These are phyloP conservation scores for Chromoteleia sp. DNA, from an alignment of 2,888 invertebrate species.

Conservation along the genomic window DNA sequence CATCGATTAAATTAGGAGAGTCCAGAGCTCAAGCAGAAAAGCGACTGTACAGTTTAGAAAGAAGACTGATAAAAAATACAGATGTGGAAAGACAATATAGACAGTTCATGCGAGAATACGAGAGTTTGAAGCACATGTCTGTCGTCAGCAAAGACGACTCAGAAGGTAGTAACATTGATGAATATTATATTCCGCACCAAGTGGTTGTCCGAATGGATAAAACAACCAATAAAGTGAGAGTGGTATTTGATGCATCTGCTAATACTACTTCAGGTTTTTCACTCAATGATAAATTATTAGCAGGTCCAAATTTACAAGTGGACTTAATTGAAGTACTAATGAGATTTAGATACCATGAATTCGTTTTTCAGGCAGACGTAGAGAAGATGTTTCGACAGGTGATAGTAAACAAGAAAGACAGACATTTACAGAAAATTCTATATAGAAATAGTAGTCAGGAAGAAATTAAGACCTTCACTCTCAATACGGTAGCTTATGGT, in stretches of 20 bases:
- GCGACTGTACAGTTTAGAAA: not conserved
- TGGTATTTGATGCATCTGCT: too few species aligned
- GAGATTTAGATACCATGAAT: conserved; percentile 68
- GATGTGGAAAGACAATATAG: not conserved
- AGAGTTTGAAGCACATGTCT: conserved; percentile 16
- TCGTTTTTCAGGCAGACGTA: conserved; percentile 76
- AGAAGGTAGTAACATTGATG: conserved; percentile 49
- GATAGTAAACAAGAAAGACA: too few species aligned
- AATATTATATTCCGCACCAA: too few species aligned
- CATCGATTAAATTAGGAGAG: not conserved
- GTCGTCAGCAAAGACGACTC: too few species aligned
- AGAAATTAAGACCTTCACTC: too few species aligned
- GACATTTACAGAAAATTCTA: too few species aligned
- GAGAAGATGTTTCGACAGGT: conserved; percentile 74
- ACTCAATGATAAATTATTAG: conserved; percentile 55
- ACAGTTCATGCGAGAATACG: conserved; percentile 19
- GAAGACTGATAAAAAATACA: not conserved
- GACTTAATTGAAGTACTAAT: conserved; percentile 71
- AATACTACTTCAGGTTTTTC: conserved; percentile 52
- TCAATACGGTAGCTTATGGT: conserved; percentile 19
- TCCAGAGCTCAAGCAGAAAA: not conserved
- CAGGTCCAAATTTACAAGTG: conserved; percentile 66
- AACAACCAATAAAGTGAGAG: conserved; percentile 69
- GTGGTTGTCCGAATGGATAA: too few species aligned
- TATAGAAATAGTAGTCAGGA: too few species aligned